A percentile compares a stretch with the other conserved stretches of the same genome.
Evolutionary conservation across 2,888 invertebrate genomes (phyloP).

Genomic region (Shargacucullia verbasci): DNA sequence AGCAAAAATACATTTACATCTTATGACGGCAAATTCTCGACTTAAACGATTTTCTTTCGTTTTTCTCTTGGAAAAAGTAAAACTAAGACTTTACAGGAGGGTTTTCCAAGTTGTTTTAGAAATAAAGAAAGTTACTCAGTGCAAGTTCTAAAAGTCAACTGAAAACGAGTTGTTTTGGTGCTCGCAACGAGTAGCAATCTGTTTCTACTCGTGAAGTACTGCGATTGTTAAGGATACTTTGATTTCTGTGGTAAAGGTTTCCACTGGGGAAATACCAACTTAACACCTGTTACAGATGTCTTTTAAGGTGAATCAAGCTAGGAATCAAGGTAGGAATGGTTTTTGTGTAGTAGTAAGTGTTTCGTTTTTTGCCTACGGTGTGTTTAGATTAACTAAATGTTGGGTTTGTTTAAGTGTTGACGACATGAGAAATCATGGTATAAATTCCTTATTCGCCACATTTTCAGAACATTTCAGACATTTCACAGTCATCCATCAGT

Average conservation of each 20-base stretch:
- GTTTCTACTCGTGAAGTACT: conserved; percentile 21
- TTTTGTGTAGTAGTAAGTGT: too few species aligned
- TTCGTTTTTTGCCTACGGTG: too few species aligned
- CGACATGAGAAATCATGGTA: too few species aligned
- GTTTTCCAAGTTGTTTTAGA: conserved; percentile 35
- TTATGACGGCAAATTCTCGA: conserved; percentile 9
- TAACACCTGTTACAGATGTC: too few species aligned
- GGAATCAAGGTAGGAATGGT: too few species aligned
- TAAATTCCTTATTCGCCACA: too few species aligned
- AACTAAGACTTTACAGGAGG: conserved; percentile 26
- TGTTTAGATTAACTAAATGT: too few species aligned
- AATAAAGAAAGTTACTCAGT: conserved; percentile 45
- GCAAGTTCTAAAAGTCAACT: conserved; percentile 52
- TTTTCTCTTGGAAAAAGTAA: conserved; percentile 11
- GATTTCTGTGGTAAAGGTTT: neutral
- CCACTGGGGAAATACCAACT: too few species aligned
- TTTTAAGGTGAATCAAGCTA: too few species aligned
- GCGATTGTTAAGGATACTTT: conserved; percentile 24
- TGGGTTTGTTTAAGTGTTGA: too few species aligned
- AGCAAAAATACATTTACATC: neutral
- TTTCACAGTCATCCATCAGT: too few species aligned
- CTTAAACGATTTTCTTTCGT: conserved; percentile 21
- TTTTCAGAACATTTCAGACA: too few species aligned
- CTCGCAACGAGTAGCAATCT: conserved; percentile 19
- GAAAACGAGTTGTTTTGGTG: conserved; percentile 37